Evolutionary conservation across 2,888 invertebrate genomes (phyloP), one percentile per base, ranked within the genome.

Genomic region (Antheraea yamamai): DNA sequence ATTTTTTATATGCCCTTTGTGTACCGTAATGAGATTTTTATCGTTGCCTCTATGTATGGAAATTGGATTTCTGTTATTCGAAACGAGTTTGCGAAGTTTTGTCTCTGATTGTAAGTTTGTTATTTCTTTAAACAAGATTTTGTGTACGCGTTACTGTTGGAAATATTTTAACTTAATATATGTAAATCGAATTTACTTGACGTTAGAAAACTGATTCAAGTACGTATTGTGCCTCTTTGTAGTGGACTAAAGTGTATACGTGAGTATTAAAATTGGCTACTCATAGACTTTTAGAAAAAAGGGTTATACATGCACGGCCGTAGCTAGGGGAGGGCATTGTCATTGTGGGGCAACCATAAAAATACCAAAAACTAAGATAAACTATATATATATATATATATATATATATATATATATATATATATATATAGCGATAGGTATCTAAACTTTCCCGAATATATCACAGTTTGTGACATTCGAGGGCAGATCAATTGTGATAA

Each of bases 81-180:
- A 26, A 68, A 55, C 35, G 68, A n/a, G 52, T 23, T 23, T 61
- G 61, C 23, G 23, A 61, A 61, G 61, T 61, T 52, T 74, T 68
- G 66, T 61, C n/a, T 61, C 23, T 23, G 23, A 61, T 61, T 61
- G 61, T 61, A 23, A 61, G 61, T 23, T 61, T 23, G 61, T 61
- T 61, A 61, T 23, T 23, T 23, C 12, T 61, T 23, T 23, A 61
- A 61, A 23, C 2, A 61, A 12, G 12, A 61, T 61, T 61, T 23
- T 61, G 10, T 61, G 2, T 75, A 61, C 75, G 77, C 80, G 81
- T 79, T 78, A 75, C 74, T 77, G 76, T 73, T 79, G 75, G 7
- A 55, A 55, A 20, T 20, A 55, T 55, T 55, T 55, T 55, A 55
- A 20, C 55, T 55, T 20, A 55, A 20, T 18, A 7, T 55, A 61